Base-by-base conservation (phyloP, 2,888 invertebrate genomes). In the Eurytoma adleriae region DNA sequence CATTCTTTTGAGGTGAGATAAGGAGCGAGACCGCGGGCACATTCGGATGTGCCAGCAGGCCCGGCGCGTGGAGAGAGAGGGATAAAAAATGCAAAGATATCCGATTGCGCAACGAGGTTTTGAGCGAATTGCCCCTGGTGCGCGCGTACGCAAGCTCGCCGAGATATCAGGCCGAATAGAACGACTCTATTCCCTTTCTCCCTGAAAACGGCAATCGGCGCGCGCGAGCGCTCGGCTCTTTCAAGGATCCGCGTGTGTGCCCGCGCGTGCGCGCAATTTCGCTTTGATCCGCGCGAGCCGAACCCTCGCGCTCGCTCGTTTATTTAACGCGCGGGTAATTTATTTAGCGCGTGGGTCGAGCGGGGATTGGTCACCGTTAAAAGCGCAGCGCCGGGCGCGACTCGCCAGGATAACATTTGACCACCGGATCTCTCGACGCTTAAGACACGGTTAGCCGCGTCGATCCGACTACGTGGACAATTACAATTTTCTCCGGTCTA, bases 171-270 rank as follows among this genome's bases (percentile, higher is more conserved):
- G 20, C 70, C n/a, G 59, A 67, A n/a, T n/a, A n/a, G n/a, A n/a
- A 59, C 59, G 57, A 70, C 77, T 56, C 54, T 77, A 70, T 78
- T 40, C 40, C 78, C 78, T 78, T 78, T 78, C 78, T 71, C 71
- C 66, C 78, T 71, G 71, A 78, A 78, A 78, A 71, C 27, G 50
- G 71, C 66, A 24, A 59, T 66, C 52, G 77, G 3, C 52, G n/a
- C 48, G 14, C 73, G 40, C 64, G 24, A 70, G 24, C n/a, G 14
- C 48, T n/a, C 56, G 40, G 7, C 66, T 16, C 50, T 14, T 40
- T 56, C 64, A 27, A 64, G 56, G 64, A 70, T 66, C 24, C 24
- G 24, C 40, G 62, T 27, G n/a, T 66, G 61, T 61, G 61, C 78
- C n/a, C n/a, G 61, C 54, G 48, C 30, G n/a, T 13, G 7, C 27